These are phyloP conservation scores for Hypena proboscidalis DNA, from an alignment of 2,888 invertebrate genomes.

Conservation along the genomic window DNA sequence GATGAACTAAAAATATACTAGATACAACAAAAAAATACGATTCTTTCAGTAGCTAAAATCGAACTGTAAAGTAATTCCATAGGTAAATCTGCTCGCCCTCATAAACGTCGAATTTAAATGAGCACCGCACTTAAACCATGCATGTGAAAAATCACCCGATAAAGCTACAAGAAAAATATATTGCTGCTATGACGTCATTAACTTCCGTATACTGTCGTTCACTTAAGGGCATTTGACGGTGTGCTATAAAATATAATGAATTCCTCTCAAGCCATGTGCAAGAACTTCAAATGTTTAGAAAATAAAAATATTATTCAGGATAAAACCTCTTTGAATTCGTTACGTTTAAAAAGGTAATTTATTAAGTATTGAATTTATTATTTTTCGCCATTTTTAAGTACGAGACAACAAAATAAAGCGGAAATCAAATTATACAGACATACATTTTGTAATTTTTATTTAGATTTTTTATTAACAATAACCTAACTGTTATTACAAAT, in stretches of 20 bases:
- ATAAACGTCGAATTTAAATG: conserved; percentile 11
- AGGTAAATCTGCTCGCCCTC: conserved; percentile 15
- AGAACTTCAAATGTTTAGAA: conserved; percentile 4
- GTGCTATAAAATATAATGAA: conserved; percentile 32
- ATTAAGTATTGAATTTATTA: too few species aligned
- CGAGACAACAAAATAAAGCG: too few species aligned
- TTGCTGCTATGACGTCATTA: conserved; percentile 57
- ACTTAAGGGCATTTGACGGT: conserved; percentile 51
- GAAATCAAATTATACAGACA: too few species aligned
- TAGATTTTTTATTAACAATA: too few species aligned
- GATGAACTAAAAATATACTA: too few species aligned
- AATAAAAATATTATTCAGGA: not conserved
- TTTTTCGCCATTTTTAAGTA: too few species aligned
- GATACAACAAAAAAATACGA: too few species aligned
- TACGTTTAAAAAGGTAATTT: not conserved
- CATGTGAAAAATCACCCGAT: conserved; percentile 33
- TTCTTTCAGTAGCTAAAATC: too few species aligned
- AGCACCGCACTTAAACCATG: conserved; percentile 12
- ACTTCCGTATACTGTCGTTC: conserved; percentile 53
- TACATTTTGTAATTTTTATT: too few species aligned
- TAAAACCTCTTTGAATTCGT: not conserved
- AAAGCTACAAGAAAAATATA: conserved; percentile 49
- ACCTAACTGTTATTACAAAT: too few species aligned
- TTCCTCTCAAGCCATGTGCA: conserved; percentile 16
- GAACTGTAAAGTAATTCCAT: not conserved